These are phyloP conservation scores for Cetoscarus ocellatus DNA, from an alignment of 2,797 vertebrate genomes.

Conservation along the genomic window DNA sequence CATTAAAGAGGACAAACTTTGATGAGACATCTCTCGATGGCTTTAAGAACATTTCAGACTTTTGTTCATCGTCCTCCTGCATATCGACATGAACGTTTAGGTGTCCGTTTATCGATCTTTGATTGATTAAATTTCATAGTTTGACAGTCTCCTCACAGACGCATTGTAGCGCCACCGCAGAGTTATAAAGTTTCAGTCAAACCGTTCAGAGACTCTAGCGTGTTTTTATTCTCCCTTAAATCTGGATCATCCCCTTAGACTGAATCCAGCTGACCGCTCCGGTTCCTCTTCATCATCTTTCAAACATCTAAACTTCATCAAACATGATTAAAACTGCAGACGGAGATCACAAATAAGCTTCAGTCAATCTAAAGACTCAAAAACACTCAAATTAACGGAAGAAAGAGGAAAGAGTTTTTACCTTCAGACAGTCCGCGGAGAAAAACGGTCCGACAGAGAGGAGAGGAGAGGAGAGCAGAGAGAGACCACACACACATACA, in stretches of 20 bases:
- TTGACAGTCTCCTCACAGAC: not conserved
- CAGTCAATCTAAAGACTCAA: not conserved
- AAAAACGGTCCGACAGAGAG: slow-evolving; percentile 12
- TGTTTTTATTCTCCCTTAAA: not conserved
- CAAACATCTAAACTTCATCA: not conserved
- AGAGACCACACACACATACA: slow-evolving; percentile 16
- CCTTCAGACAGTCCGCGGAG: slow-evolving; percentile 28
- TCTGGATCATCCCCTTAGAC: not conserved
- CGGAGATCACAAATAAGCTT: no score
- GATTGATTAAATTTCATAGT: no score
- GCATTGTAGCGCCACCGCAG: not conserved
- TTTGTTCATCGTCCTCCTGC: no score
- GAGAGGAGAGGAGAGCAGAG: slow-evolving; percentile 7
- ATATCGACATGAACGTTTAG: no score
- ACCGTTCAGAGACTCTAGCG: not conserved
- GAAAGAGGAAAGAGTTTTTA: slow-evolving; percentile 21
- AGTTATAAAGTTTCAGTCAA: not conserved
- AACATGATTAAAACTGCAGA: not conserved
- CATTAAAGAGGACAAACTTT: no score
- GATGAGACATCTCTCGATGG: no score
- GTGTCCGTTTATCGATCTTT: not conserved
- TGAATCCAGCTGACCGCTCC: not conserved
- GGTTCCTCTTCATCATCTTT: not conserved
- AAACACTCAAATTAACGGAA: not conserved
- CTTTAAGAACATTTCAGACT: no score